phyloP scores from a whole-genome alignment of 2,113 vertebrate genomes.

The Gallinago paraguaiae region DNA sequence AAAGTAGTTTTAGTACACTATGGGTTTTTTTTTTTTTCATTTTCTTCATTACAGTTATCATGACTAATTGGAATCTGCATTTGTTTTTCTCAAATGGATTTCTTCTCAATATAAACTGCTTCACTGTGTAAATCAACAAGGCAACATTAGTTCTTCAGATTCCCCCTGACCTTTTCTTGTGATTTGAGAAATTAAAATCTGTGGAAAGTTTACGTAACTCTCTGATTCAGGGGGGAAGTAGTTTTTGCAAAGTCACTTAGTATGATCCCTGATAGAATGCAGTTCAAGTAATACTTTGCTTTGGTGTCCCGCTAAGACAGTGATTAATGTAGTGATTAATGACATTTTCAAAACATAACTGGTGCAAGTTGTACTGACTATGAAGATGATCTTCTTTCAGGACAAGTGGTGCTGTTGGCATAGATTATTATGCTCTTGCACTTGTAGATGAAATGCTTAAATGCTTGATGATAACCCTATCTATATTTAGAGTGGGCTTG shows the following conservation, averaged over 20 bases:
- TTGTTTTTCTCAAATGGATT: not conserved
- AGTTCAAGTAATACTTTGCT: not conserved
- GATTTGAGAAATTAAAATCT: not conserved
- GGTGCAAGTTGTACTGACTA: not conserved
- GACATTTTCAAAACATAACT: not conserved
- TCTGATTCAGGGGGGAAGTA: not conserved
- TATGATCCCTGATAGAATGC: not conserved
- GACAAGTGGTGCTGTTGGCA: not conserved
- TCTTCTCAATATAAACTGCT: not conserved
- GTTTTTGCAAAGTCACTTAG: not conserved
- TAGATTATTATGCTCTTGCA: not conserved
- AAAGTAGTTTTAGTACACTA: not conserved
- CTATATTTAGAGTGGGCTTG: not conserved
- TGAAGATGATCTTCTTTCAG: not conserved
- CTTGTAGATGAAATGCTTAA: not conserved
- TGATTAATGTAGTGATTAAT: not conserved
- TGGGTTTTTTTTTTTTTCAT: not conserved
- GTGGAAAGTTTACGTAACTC: not conserved
- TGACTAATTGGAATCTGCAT: not conserved
- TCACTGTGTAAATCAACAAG: not conserved
- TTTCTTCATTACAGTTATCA: not conserved
- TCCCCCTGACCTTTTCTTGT: not conserved
- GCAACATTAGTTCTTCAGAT: not conserved
- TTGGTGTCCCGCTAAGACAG: not conserved
- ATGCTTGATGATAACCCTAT: not conserved